Evolutionary conservation across 1,140 invertebrate genomes (phyloP).

Genomic region (Heliconius himera): DNA sequence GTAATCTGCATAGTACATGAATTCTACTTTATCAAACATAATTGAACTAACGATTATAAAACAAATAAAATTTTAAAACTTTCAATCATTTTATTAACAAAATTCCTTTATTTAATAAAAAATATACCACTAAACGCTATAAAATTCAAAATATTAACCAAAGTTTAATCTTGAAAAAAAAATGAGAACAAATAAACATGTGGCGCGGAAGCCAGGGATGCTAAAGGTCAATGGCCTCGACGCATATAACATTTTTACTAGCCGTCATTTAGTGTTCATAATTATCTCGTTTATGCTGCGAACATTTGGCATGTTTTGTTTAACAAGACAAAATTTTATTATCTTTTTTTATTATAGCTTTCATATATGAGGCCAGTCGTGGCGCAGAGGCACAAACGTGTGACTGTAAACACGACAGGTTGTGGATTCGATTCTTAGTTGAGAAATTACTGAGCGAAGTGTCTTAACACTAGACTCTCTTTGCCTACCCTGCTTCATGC

Average conservation of each 20-base stretch:
- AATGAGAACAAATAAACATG: slow-evolving; percentile 27
- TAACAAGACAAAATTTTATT: background rate
- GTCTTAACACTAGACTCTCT: no score
- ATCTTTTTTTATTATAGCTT: background rate
- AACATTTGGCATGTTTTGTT: slow-evolving; percentile 33
- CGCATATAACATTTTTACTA: slow-evolving; percentile 51
- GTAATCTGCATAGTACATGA: no score
- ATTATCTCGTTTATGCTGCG: slow-evolving; percentile 42
- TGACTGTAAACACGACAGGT: no score
- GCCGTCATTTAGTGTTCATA: slow-evolving; percentile 47
- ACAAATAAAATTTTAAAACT: background rate
- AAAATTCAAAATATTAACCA: background rate
- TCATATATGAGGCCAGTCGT: background rate
- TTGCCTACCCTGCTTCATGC: no score
- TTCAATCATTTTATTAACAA: background rate
- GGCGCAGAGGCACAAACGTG: no score
- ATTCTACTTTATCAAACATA: no score
- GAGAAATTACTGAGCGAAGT: no score
- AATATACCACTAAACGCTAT: background rate
- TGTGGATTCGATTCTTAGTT: no score
- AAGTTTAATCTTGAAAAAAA: background rate
- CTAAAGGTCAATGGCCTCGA: slow-evolving; percentile 43
- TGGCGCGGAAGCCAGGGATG: slow-evolving; percentile 21
- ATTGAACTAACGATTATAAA: no score
- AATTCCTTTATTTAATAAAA: background rate